A percentile compares a stretch with the other conserved stretches of the same genome.
Evolutionary conservation across 2,113 vertebrate genomes (phyloP).

Genomic region (Pimephales promelas): DNA sequence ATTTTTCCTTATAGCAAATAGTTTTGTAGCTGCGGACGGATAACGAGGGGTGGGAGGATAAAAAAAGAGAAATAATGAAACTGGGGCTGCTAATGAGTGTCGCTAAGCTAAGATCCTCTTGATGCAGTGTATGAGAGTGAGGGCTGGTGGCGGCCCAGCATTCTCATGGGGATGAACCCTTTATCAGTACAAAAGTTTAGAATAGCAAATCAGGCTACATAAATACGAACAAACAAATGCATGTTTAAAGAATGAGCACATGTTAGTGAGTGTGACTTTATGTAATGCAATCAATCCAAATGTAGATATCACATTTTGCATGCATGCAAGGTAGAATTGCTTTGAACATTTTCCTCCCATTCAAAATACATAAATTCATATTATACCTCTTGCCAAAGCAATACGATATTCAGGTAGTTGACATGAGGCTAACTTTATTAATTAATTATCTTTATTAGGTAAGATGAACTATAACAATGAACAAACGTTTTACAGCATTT

Average conservation of each 20-base stretch:
- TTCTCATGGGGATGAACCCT: constrained; percentile 31
- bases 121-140: constrained; percentile 46
- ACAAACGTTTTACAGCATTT: no score
- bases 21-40: constrained; percentile 50
- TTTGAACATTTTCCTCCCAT: neutral
- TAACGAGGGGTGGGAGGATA: constrained; percentile 48
- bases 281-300: neutral
- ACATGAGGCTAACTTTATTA: neutral
- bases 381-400: neutral
- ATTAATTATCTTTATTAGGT: no score
- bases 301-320: neutral
- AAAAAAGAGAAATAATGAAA: constrained; percentile 50
- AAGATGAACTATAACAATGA: no score
- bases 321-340: neutral
- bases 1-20: constrained; percentile 45
- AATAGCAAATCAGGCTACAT: neutral
- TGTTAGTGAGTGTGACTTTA: neutral
- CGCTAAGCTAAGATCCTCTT: constrained; percentile 53
- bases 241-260: neutral
- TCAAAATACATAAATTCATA: neutral
- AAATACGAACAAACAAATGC: neutral
- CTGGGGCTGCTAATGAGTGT: constrained; percentile 51
- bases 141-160: constrained; percentile 31
- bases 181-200: neutral
- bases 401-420: neutral